Evolutionary conservation across 2,888 invertebrate species (phyloP).

Genomic region (Anthophora plumipes): DNA sequence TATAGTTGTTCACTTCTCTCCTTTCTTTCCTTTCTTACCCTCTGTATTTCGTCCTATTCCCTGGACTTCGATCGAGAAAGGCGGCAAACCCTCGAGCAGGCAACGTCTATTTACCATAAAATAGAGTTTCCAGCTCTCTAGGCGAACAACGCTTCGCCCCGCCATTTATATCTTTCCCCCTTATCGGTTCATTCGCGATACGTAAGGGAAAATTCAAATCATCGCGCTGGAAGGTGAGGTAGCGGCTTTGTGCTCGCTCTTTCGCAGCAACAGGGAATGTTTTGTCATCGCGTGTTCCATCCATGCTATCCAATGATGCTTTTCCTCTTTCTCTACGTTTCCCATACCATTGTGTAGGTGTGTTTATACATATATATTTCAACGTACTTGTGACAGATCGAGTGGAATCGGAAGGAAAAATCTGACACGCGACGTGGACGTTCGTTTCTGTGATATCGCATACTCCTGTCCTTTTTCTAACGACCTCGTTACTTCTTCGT

Average conservation of each 20-base stretch:
- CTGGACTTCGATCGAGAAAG: conserved; percentile 42
- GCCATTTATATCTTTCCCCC: conserved; percentile 67
- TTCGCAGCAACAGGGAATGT: background rate
- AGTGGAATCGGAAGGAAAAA: conserved; percentile 31
- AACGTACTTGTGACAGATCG: conserved; percentile 26
- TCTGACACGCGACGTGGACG: conserved; percentile 27
- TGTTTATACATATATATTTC: background rate
- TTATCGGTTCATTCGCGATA: conserved; percentile 71
- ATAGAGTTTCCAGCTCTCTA: conserved; percentile 72
- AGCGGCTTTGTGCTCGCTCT: background rate
- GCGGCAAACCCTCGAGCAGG: conserved; percentile 32
- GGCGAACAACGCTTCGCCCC: conserved; percentile 46
- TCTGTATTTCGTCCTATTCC: conserved; percentile 34
- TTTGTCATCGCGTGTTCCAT: background rate
- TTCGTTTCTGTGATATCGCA: conserved; percentile 31
- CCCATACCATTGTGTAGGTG: background rate
- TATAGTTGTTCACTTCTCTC: conserved; percentile 57
- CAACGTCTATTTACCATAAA: conserved; percentile 74
- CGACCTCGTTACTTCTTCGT: conserved; percentile 43
- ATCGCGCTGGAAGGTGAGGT: background rate
- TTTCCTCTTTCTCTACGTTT: background rate
- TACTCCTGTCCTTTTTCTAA: conserved; percentile 1
- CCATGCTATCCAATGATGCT: conserved; percentile 27
- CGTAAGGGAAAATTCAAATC: conserved; percentile 64
- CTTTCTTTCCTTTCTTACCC: conserved; percentile 38